A percentile compares a stretch with the other conserved stretches of the same genome.
Conservation (phyloP, 2,797 vertebrate species). For the Artibeus lituratus region DNA sequence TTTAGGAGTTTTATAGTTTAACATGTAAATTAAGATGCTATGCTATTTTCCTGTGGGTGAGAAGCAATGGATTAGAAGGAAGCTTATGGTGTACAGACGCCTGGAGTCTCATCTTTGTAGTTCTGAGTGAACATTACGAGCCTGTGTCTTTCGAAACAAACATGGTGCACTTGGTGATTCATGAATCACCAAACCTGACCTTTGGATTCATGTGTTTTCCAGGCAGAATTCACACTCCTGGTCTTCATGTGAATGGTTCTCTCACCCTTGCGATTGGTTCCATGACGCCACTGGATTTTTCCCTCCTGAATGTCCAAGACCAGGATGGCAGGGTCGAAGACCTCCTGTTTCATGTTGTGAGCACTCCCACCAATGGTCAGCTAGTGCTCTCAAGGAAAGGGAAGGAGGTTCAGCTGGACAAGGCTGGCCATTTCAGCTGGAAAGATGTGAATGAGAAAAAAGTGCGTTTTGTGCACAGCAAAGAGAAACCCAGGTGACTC, state of each 20-base stretch:
- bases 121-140: background rate
- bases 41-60: background rate
- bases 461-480: constrained; percentile 87
- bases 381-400: constrained; percentile 79
- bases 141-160: background rate
- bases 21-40: background rate
- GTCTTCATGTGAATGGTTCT: constrained; percentile 83
- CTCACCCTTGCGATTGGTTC: constrained; percentile 88
- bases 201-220: background rate
- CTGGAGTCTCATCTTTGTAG: background rate
- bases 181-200: background rate
- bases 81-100: background rate
- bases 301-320: constrained; percentile 82
- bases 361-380: constrained; percentile 86
- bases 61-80: background rate
- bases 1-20: background rate
- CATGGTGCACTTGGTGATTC: background rate
- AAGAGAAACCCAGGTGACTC: constrained; percentile 87
- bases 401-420: constrained; percentile 77
- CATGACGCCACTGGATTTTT: constrained; percentile 78
- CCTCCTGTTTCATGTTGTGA: constrained; percentile 84
- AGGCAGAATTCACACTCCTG: constrained; percentile 82
- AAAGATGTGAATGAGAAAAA: constrained; percentile 82
- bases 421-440: constrained; percentile 86
- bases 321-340: constrained; percentile 71